Base-by-base conservation (phyloP, 2,888 invertebrate species). In the Sesia bembeciformis region DNA sequence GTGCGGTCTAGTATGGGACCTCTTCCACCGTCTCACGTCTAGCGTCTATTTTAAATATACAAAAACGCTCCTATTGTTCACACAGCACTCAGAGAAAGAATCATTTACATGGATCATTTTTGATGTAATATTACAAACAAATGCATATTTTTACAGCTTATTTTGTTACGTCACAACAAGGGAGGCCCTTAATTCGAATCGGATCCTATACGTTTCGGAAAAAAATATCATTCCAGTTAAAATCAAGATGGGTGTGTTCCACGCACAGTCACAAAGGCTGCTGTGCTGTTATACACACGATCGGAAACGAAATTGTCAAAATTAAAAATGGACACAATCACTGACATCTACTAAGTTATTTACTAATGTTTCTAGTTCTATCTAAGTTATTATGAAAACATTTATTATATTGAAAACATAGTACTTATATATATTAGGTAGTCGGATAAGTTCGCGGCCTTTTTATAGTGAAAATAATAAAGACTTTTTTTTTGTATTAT, bases 141-240 rank as follows among this genome's bases (percentile, higher is more conserved):
- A 23, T 23, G 23, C 40, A 42, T 53, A 52, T 51, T n/a, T 39
- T 60, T 67, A 57, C 62, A 70, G 66, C 57, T n/a, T 49, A 56
- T 8, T 64, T 63, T 49, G 57, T 62, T 23, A 53, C 4, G 38
- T 71, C 72, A 0, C 59, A 57, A 1, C 61, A 63, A 3, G 71
- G 71, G 0, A 70, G 62, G 40, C 58, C 57, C 0, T 52, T 70
- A 41, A 58, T 71, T 0, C 41, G 57, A 4, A 51, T 67, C 0
- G 67, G 58, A 3, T 57, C 60, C 0, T 72, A 66, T 52, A 70
- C 66, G 0, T 78, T 68, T 55, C 68, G 66, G 41, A 56, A 58
- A 0, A 57, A 66, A n/a, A 51, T 8, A 4, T 52, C 38, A 4
- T 52, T 39, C 0, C 57, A 62, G 0, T 3, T 5, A 0, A 70